Percentiles rank a stretch among this genome's conserved stretches.
phyloP scores from a whole-genome alignment of 2,797 vertebrate species.

The Huso huso region DNA sequence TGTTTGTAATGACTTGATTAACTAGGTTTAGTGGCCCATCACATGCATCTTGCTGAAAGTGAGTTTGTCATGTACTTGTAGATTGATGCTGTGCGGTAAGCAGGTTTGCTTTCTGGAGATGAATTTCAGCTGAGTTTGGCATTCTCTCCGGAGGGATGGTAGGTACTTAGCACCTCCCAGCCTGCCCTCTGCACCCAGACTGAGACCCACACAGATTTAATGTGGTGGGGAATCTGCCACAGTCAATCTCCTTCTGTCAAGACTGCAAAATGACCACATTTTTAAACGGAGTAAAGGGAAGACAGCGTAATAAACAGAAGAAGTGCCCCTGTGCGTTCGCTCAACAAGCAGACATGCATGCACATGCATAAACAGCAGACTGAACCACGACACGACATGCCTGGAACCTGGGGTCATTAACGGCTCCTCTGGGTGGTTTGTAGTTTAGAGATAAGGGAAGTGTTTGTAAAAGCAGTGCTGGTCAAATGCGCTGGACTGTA shows the following conservation, averaged over 20 bases:
- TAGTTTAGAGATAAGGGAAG: no score
- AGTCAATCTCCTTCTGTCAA: neutral
- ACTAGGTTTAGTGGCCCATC: constrained; percentile 41
- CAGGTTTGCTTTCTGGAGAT: constrained; percentile 15
- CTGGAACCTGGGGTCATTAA: no score
- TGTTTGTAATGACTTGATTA: constrained; percentile 58
- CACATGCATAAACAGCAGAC: no score
- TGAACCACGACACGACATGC: no score
- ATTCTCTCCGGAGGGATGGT: constrained; percentile 24
- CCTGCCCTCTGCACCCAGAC: constrained; percentile 5
- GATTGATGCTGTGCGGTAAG: constrained; percentile 47
- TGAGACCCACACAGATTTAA: constrained; percentile 2
- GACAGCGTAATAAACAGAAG: neutral
- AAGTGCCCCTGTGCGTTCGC: no score
- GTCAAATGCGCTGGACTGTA: no score
- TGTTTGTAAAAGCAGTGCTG: no score
- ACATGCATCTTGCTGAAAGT: constrained; percentile 59
- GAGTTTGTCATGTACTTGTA: constrained; percentile 44
- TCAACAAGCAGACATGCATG: no score
- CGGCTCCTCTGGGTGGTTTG: no score
- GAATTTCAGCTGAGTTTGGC: constrained; percentile 48
- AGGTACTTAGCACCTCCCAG: constrained; percentile 36
- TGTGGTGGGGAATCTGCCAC: neutral
- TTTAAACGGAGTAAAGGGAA: neutral
- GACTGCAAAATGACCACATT: neutral